Percentiles rank a stretch among this genome's conserved stretches.
Conservation (phyloP, 1,140 invertebrate genomes). For the Rhizoglyphus robini region DNA sequence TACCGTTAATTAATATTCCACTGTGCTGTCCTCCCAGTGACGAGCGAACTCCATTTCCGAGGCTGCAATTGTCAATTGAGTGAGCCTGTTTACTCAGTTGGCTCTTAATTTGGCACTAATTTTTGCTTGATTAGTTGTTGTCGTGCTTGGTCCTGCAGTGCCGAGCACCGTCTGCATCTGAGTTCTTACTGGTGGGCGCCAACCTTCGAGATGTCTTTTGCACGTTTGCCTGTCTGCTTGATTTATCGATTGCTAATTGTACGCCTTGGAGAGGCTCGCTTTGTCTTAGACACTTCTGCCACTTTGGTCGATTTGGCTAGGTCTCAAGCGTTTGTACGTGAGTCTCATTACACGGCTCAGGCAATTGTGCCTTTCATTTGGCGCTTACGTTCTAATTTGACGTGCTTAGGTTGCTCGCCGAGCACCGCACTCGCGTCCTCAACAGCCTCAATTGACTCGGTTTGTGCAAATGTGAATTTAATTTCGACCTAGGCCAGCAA, state of each 20-base stretch:
- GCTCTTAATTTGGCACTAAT: slow-evolving; percentile 10
- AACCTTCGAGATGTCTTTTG: background rate
- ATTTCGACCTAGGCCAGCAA: background rate
- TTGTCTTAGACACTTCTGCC: slow-evolving; percentile 5
- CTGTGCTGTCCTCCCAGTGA: background rate
- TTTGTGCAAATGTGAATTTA: background rate
- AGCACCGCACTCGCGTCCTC: too few relatives aligned
- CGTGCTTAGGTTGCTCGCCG: background rate
- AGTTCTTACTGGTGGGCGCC: background rate
- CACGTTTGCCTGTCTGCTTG: background rate
- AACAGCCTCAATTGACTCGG: background rate
- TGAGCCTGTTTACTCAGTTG: too few relatives aligned
- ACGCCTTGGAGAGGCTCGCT: background rate
- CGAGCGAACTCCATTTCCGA: too few relatives aligned
- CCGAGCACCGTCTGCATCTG: too few relatives aligned
- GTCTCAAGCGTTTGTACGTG: slow-evolving; percentile 8
- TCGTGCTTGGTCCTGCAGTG: too few relatives aligned
- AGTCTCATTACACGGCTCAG: background rate
- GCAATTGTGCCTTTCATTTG: background rate
- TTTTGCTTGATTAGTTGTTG: background rate
- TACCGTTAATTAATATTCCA: background rate
- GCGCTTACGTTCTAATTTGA: background rate
- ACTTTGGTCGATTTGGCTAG: background rate
- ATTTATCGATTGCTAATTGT: slow-evolving; percentile 15
- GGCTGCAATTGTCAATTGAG: too few relatives aligned